Evolutionary conservation across 2,797 vertebrate species (phyloP).

Genomic region (Kryptopterus vitreolus): DNA sequence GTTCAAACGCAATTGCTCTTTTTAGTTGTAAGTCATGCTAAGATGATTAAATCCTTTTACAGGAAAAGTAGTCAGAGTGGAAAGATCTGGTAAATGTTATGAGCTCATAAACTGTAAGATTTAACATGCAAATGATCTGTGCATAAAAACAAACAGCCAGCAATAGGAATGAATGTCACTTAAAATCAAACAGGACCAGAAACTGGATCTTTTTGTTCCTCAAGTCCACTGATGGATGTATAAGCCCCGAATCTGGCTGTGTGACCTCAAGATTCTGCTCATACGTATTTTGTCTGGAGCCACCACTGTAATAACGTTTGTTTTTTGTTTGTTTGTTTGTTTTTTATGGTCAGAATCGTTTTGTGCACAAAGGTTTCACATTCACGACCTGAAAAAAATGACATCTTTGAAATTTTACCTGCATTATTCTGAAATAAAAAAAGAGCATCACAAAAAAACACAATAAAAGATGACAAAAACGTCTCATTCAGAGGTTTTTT

Average conservation of each 20-base stretch:
- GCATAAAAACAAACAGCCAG: background rate
- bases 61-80: background rate
- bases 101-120: background rate
- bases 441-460: no score
- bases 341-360: background rate
- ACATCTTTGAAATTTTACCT: no score
- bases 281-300: background rate
- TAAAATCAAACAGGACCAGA: background rate
- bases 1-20: background rate
- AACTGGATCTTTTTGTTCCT: background rate
- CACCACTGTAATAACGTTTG: background rate
- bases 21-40: conserved; percentile 1
- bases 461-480: no score
- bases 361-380: background rate
- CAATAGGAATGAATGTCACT: background rate
- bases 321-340: no score
- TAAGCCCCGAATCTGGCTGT: background rate
- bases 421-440: no score
- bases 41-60: background rate
- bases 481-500: no score
- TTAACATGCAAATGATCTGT: background rate
- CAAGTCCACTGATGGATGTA: background rate
- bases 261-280: background rate
- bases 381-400: no score
- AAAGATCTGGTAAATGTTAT: background rate